Evolutionary conservation across 2,797 vertebrate genomes (phyloP), one percentile per base, ranked within the genome.

Genomic region (Microhierax caerulescens): DNA sequence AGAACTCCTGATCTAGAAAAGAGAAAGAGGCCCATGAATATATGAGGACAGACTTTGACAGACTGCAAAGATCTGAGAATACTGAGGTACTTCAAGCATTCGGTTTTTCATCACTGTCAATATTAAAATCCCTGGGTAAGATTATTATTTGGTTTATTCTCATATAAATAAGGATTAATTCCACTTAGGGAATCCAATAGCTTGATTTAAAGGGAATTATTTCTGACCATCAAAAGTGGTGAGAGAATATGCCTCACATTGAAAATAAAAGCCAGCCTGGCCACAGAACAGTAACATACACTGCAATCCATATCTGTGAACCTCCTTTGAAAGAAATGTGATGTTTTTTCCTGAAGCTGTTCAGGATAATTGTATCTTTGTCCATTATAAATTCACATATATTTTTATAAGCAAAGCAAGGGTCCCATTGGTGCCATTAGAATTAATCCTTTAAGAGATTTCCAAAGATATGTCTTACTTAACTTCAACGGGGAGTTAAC

Each of bases 341-440:
- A 76, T 48, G 32, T 1, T n/a, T 88, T 95, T 95, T 93, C 67
- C 89, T 78, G 85, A 81, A 91, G 69, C 30, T 70, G 12, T 96
- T 88, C 64, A n/a, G 70, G 45, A 95, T 92, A 97, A 95, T 94
- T 89, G 45, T 92, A 76, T 90, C 74, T 88, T 96, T 91, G 74
- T 94, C 80, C 84, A 81, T 57, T 90, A 73, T 59, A 96, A 93
- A 88, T 75, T 93, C 61, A 85, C 72, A 77, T 67, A 13, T 60
- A 77, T 85, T 97, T 97, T 97, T 93, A 94, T 68, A 93, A 89
- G 74, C 61, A 93, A 77, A 84, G 81, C 72, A 94, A 81, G 32
- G 48, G 54, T 95, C 85, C 88, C 72, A 73, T 5, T 86, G 87
- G 85, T 12, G 9, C 76, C 60, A 45, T 94, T 85, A 95, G 77